Base-by-base conservation (phyloP, 2,888 invertebrate genomes). In the Latheticus oryzae region DNA sequence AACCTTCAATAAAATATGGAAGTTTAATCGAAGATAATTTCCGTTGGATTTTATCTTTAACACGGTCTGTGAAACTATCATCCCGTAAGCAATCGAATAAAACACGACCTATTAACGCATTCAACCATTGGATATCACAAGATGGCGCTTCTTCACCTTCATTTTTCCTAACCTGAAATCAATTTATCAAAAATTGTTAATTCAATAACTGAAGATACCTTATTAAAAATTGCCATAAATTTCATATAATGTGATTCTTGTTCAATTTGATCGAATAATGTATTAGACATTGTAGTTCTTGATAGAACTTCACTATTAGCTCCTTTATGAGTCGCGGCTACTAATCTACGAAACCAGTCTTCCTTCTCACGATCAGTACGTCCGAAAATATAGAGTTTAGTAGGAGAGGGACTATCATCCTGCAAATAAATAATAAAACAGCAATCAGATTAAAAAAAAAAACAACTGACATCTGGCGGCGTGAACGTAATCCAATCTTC, bases 301-400 rank as follows among this genome's bases (percentile, higher is more conserved):
- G 15, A 51, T 35, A 9, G 40, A 38, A 24, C 57, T 52, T 2
- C 42, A 40, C 3, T 54, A 2, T 50, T 12, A n/a, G 59, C 58
- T 35, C 55, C 63, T 38, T 56, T 62, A 35, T 73, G 73, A 2
- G 73, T 75, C 2, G 77, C 76, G 0, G 70, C 68, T 7, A 61
- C 64, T 32, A 78, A 69, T 33, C 74, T 66, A 38, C 77, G 61
- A 61, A 81, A 95, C 95, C 95, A 95, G 70, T 93, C 90, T 77
- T 94, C 94, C 77, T 96, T 96, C 71, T 95, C 93, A 43, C 94
- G 81, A 65, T 91, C 90, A n/a, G 93, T 90, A 57, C 95, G 82
- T 2, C 90, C 88, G 76, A 91, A 91, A 11, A 77, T 26, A 60
- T 74, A 76, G 5, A 77, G 56, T 48, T 70, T 71, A 5, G 73